Evolutionary conservation across 2,113 vertebrate genomes (phyloP).

Genomic region (Gobiocypris rarus): DNA sequence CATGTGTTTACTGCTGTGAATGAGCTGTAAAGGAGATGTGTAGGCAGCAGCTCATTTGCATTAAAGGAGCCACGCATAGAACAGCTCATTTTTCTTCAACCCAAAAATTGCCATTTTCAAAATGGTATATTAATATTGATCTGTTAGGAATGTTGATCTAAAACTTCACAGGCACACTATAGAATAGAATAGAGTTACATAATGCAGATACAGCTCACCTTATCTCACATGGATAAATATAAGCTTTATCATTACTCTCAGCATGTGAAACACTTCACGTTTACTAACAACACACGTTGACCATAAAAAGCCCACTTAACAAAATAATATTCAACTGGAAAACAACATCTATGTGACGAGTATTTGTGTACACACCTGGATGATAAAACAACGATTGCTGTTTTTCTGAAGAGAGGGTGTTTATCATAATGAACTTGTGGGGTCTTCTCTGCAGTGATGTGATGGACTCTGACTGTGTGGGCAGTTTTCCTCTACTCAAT

Average conservation of each 20-base stretch:
- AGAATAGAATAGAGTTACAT: slow-evolving; percentile 2
- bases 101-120: too few species aligned
- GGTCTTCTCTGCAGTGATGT: slow-evolving; percentile 16
- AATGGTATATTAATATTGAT: too few species aligned
- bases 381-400: not conserved
- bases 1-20: too few species aligned
- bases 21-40: too few species aligned
- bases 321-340: not conserved
- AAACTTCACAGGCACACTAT: too few species aligned
- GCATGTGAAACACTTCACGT: not conserved
- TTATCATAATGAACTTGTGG: not conserved
- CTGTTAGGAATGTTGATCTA: too few species aligned
- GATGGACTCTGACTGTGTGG: slow-evolving; percentile 10
- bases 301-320: not conserved
- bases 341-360: too few species aligned
- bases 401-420: not conserved
- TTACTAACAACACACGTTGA: not conserved
- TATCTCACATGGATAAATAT: not conserved
- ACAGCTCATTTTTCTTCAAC: too few species aligned
- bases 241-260: not conserved
- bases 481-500: slow-evolving; percentile 16
- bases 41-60: too few species aligned
- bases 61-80: too few species aligned
- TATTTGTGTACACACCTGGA: not conserved
- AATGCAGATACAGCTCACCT: not conserved